Evolutionary conservation across 2,113 vertebrate genomes (phyloP).

Genomic region (Trichomycterus rosablanca): DNA sequence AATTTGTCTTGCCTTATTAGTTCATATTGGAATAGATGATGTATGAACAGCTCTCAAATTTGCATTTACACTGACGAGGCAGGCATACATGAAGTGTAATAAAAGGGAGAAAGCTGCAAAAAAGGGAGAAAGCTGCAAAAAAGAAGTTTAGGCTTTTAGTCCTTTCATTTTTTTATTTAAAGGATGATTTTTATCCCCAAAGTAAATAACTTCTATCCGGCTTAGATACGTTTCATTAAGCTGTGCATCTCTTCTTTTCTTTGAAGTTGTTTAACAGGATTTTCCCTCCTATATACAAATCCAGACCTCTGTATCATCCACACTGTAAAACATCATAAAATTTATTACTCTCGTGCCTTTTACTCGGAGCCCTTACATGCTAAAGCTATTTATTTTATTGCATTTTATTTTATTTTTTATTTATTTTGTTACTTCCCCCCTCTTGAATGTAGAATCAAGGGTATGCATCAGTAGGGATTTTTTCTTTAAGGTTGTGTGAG

Average conservation of each 20-base stretch:
- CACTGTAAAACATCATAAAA: too few species aligned
- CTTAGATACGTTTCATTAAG: slow-evolving; percentile 12
- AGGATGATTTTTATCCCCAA: slow-evolving; percentile 29
- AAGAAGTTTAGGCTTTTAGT: slow-evolving; percentile 16
- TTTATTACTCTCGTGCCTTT: too few species aligned
- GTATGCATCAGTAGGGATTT: too few species aligned
- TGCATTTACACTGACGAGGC: slow-evolving; percentile 41
- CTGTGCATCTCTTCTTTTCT: neutral
- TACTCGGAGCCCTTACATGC: too few species aligned
- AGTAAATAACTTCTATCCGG: neutral
- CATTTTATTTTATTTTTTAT: too few species aligned
- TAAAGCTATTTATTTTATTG: too few species aligned
- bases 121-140: too few species aligned
- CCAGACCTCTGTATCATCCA: too few species aligned
- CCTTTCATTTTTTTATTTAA: slow-evolving; percentile 31
- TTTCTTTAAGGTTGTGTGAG: too few species aligned
- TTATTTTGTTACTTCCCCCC: too few species aligned
- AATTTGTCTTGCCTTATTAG: slow-evolving; percentile 47
- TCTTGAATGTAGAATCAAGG: too few species aligned
- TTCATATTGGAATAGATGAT: slow-evolving; percentile 43
- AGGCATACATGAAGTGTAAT: slow-evolving; percentile 19
- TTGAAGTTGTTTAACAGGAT: neutral
- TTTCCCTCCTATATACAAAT: neutral
- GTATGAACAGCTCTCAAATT: slow-evolving; percentile 44
- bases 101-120: slow-evolving; percentile 15